Evolutionary conservation across 2,888 invertebrate genomes (phyloP), one percentile per base, ranked within the genome.

Genomic region (Caenorhabditis sulstoni): DNA sequence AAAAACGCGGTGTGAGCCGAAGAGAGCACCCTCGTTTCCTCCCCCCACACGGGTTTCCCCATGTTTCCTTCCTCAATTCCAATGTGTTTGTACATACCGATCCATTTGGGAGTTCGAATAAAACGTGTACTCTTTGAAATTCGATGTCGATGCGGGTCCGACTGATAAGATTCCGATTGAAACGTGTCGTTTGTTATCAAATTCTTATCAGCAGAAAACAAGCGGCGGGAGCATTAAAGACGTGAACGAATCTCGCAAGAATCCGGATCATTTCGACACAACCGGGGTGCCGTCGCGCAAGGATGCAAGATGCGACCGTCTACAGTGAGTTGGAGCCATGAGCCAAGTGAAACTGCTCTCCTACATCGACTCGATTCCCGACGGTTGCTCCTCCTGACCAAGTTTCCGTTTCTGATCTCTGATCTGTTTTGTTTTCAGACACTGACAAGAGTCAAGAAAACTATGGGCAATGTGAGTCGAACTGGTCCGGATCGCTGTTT

Each of bases 61-160:
- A 22, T 22, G 14, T 35, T 9, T 53, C 45, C 20, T 66, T 45
- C 23, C 35, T 57, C 45, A 14, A 18, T 39, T 37, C 39, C 29
- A 14, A 49, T 41, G 61, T 70, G 64, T 73, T 65, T 73, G 73
- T 73, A 73, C 50, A 73, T 73, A 73, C 29, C 29, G 12, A 57
- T 22, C 2, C n/a, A 1, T 39, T 39, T 14, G 3, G 20, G 8
- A 16, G 18, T 41, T 23, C 35, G 70, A 70, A 70, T 70, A 68
- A 61, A 47, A 61, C 61, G 70, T 53, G 70, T 70, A 58, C 11
- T 8, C 3, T n/a, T n/a, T n/a, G n/a, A n/a, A n/a, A n/a, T n/a
- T n/a, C n/a, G n/a, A n/a, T n/a, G n/a, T n/a, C n/a, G n/a, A n/a
- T n/a, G n/a, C n/a, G n/a, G n/a, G n/a, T n/a, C n/a, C n/a, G n/a